Conservation (phyloP, 2,797 vertebrate genomes). For the Hemibagrus guttatus region DNA sequence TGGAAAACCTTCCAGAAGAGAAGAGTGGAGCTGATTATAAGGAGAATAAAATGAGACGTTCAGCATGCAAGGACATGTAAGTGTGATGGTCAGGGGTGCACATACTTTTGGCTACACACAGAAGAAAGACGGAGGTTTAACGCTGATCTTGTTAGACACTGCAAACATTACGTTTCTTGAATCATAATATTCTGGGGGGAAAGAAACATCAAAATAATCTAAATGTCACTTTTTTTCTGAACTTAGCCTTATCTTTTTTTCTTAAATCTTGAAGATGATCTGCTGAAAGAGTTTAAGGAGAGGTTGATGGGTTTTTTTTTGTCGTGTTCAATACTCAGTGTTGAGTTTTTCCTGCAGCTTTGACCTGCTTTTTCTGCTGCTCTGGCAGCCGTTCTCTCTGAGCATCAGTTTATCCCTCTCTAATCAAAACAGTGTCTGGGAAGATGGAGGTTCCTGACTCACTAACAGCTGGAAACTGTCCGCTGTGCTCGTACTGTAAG, state of each 20-base stretch:
- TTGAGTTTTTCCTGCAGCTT: not conserved
- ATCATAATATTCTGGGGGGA: too few relatives aligned
- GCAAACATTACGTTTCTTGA: too few relatives aligned
- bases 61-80: not conserved
- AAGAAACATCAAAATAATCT: too few relatives aligned
- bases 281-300: not conserved
- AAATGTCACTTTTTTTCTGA: not conserved
- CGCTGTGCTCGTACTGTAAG: conserved; percentile 16
- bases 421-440: conserved; percentile 42
- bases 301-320: too few relatives aligned
- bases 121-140: not conserved
- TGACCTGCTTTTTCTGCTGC: conserved; percentile 11
- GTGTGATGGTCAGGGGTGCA: not conserved
- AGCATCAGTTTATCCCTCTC: conserved; percentile 31
- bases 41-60: not conserved
- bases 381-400: conserved; percentile 4
- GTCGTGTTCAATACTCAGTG: not conserved
- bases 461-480: conserved; percentile 39
- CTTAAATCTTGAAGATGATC: not conserved
- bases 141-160: not conserved
- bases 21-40: not conserved
- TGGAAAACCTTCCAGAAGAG: not conserved
- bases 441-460: conserved; percentile 23
- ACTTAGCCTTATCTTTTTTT: too few relatives aligned
- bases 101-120: not conserved